Percentiles rank a stretch among this genome's conserved stretches.
phyloP scores from a whole-genome alignment of 2,113 vertebrate genomes.

The Eupsittula cactorum region DNA sequence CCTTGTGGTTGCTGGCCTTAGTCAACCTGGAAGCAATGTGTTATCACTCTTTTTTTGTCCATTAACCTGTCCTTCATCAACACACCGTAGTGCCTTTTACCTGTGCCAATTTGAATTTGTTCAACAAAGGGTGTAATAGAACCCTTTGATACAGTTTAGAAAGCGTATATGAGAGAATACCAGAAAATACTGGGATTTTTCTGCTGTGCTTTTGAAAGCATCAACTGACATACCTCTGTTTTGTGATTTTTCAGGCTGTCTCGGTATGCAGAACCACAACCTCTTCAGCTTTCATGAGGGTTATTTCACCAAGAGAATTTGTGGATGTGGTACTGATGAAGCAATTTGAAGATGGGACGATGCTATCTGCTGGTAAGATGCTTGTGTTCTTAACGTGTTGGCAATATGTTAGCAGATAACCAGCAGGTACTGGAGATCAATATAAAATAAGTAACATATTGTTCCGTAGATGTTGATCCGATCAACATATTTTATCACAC shows the following conservation, averaged over 20 bases:
- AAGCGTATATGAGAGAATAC: background rate
- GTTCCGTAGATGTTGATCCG: background rate
- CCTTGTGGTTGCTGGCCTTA: background rate
- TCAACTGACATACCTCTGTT: background rate
- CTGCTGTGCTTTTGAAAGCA: background rate
- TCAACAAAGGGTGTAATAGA: background rate
- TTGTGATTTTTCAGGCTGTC: conserved; percentile 73
- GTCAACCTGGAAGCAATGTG: accelerated
- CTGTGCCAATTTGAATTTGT: background rate
- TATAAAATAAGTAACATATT: background rate
- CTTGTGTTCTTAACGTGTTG: background rate
- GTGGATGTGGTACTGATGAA: conserved; percentile 88
- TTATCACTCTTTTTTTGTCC: background rate
- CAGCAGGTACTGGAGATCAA: background rate
- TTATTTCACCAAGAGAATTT: conserved; percentile 94
- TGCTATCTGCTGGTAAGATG: conserved; percentile 87
- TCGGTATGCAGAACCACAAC: conserved; percentile 87
- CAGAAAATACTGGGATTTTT: background rate
- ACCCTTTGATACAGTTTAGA: background rate
- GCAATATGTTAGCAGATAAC: background rate
- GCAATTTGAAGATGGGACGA: conserved; percentile 85
- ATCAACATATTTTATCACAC: background rate
- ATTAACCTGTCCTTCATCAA: background rate
- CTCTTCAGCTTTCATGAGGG: conserved; percentile 89
- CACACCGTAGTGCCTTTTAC: background rate